A percentile compares a stretch with the other conserved stretches of the same genome.
Conservation (phyloP, 2,113 vertebrate genomes). For the Zapus hudsonius region DNA sequence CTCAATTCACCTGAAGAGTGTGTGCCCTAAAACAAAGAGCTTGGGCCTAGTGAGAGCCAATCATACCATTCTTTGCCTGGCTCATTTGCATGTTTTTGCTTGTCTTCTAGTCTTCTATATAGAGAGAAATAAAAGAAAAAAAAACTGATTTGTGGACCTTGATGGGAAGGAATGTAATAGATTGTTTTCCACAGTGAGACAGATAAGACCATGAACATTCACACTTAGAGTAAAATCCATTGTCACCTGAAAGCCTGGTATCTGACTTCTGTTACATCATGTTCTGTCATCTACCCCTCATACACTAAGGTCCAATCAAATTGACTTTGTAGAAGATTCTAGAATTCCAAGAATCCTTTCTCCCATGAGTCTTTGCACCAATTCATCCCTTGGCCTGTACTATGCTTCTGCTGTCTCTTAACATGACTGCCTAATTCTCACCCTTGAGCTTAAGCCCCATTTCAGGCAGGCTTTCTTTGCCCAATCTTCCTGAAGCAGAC, state of each 20-base stretch:
- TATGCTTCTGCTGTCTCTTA: not conserved
- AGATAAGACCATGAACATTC: not conserved
- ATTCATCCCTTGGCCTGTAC: not conserved
- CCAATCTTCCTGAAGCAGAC: not conserved
- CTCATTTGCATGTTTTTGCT: not conserved
- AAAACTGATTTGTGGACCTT: not conserved
- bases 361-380: not conserved
- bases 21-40: not conserved
- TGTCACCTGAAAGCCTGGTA: not conserved
- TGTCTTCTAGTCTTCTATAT: not conserved
- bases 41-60: not conserved
- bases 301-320: not conserved
- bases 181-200: not conserved
- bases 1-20: not conserved
- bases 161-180: not conserved
- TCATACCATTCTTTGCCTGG: not conserved
- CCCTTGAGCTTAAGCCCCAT: not conserved
- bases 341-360: not conserved
- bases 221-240: not conserved
- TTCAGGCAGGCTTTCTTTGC: not conserved
- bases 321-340: slow-evolving; percentile 9
- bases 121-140: not conserved
- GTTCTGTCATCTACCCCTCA: not conserved
- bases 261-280: not conserved
- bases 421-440: not conserved